Percentiles rank a stretch among this genome's conserved stretches.
These are phyloP conservation scores for Tricholauxania praeusta DNA, from an alignment of 2,888 invertebrate genomes.

Conservation along the genomic window DNA sequence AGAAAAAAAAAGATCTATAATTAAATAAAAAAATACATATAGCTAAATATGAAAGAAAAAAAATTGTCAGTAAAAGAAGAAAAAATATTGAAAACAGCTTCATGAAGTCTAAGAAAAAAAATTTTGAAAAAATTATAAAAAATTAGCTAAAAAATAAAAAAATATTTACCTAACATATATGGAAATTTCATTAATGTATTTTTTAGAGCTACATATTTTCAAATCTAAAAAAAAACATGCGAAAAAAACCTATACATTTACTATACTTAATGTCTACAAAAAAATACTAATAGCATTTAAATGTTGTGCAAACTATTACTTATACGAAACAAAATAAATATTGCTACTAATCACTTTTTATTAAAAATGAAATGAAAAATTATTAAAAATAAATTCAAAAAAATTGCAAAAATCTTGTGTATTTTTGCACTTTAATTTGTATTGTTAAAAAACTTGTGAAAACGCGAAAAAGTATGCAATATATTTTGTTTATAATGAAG, in stretches of 20 bases:
- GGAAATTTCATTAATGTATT: neutral
- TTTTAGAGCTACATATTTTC: neutral
- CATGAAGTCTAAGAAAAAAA: neutral
- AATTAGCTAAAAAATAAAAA: neutral
- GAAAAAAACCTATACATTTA: slow-evolving; percentile 10
- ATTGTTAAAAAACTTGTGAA: too few relatives aligned
- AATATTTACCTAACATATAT: neutral
- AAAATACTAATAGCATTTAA: too few relatives aligned
- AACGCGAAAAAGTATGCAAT: neutral
- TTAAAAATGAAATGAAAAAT: neutral
- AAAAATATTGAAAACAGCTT: too few relatives aligned
- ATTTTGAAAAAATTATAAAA: neutral
- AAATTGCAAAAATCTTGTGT: slow-evolving; percentile 24
- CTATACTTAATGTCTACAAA: too few relatives aligned
- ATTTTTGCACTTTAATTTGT: slow-evolving; percentile 3
- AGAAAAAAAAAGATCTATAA: slow-evolving; percentile 18
- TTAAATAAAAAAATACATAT: slow-evolving; percentile 15
- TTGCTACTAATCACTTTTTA: neutral
- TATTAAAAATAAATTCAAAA: neutral
- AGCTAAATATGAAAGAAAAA: slow-evolving; percentile 21
- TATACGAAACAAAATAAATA: too few relatives aligned
- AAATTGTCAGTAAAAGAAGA: neutral
- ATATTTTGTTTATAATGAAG: neutral
- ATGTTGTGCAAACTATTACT: too few relatives aligned
- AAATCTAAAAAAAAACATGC: slow-evolving; percentile 22